Percentiles rank a stretch among this genome's conserved stretches.
Conservation (phyloP, 2,113 vertebrate genomes). For the Tinamus guttatus region DNA sequence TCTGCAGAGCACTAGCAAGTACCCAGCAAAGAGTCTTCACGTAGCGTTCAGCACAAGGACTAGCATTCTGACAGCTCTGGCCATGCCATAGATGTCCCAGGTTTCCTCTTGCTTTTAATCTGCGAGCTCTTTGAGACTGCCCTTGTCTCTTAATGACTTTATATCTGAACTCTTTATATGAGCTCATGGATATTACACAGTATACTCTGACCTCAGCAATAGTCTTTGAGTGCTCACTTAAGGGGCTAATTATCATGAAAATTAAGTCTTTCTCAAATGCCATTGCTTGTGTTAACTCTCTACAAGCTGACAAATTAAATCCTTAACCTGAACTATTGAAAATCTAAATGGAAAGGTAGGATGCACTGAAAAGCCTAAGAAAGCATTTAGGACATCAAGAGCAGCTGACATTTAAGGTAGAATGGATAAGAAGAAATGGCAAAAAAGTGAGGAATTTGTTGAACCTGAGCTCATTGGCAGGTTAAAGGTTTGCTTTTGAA, state of each 20-base stretch:
- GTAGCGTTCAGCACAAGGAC: no score
- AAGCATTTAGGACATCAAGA: not conserved
- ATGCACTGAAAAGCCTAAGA: not conserved
- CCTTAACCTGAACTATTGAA: not conserved
- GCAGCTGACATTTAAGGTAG: not conserved
- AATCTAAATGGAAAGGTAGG: not conserved
- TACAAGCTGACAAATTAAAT: not conserved
- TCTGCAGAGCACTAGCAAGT: not conserved
- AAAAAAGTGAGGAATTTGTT: not conserved
- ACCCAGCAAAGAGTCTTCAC: not conserved
- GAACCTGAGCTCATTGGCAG: not conserved
- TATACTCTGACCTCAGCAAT: not conserved
- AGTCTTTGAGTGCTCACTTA: not conserved
- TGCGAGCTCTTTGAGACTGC: not conserved
- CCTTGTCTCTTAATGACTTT: not conserved
- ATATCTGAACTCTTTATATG: not conserved
- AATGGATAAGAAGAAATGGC: not conserved
- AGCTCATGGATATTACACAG: not conserved
- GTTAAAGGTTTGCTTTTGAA: not conserved
- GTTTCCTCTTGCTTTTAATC: fast-evolving
- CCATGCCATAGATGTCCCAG: fast-evolving
- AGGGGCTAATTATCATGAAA: not conserved
- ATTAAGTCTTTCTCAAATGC: not conserved
- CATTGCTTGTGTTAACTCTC: not conserved
- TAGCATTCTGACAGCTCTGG: not conserved